Evolutionary conservation across 2,797 vertebrate genomes (phyloP).

Genomic region (Anguilla pacifica): DNA sequence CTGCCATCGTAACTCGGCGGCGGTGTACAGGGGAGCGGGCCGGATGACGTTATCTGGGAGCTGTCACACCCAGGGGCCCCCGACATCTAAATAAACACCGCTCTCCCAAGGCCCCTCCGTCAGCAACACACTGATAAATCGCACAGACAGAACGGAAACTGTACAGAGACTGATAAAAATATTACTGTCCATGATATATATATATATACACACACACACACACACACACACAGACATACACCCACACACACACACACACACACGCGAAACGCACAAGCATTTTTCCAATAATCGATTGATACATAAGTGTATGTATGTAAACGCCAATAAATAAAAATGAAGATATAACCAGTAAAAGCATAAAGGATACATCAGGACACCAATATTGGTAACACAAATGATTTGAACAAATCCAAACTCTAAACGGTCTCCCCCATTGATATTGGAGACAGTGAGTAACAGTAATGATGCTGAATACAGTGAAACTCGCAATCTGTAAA

Average conservation of each 20-base stretch:
- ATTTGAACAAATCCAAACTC: constrained; percentile 14
- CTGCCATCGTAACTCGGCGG: constrained; percentile 85
- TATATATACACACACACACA: not conserved
- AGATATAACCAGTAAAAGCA: not conserved
- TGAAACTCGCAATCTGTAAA: not conserved
- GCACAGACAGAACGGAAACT: constrained; percentile 32
- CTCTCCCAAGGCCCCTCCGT: constrained; percentile 50
- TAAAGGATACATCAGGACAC: not conserved
- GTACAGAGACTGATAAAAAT: not conserved
- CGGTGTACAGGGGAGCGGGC: constrained; percentile 75
- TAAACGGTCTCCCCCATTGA: not conserved
- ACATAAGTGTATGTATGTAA: not conserved
- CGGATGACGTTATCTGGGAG: constrained; percentile 81
- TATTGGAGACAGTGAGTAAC: not conserved
- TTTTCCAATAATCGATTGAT: not conserved
- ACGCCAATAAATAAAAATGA: not conserved
- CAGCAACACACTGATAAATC: constrained; percentile 51
- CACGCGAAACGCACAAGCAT: not conserved
- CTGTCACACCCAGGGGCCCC: constrained; percentile 65
- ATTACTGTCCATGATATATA: constrained; percentile 50
- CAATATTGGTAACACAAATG: constrained; percentile 5
- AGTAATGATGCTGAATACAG: not conserved
- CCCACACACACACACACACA: not conserved
- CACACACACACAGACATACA: not conserved
- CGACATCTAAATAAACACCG: constrained; percentile 56